Evolutionary conservation across 1,140 invertebrate species (phyloP), one percentile per base, ranked within the genome.

Genomic region (Orius laevigatus): DNA sequence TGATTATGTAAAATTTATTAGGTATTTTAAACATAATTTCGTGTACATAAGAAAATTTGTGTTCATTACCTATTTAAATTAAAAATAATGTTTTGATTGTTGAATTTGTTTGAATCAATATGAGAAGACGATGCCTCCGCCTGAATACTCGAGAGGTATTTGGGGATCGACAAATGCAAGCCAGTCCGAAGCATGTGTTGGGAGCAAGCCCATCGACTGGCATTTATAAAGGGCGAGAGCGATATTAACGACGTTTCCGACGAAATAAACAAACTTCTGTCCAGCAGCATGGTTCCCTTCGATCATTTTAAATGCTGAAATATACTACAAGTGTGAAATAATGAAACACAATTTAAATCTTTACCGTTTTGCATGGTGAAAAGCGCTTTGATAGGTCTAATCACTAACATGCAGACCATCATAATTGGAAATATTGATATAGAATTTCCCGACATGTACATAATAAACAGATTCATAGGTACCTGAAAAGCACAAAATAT

Each of bases 361-460:
- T 38, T 38, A 14, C 75, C 90, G 53, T 81, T 77, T 61, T 89
- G 83, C 48, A 90, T 81, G 2, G 86, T 72, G 61, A 96, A 90
- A 14, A 98, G 70, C 8, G 93, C 90, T 68, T 97, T 94, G 2
- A 98, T 79, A 11, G 93, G 93, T 55, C 91, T 71, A 51, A 97
- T 82, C 53, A 97, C 85, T 62, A 98, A 76, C 95, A 98, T 98
- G 32, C 91, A 91, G 14, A 98, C 90, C 94, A 99, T 98, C 95
- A 99, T 98, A n/a, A 99, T 98, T 1, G 95, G 95, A 60, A 99
- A 98, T 55, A 99, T 97, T 0, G 92, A 97, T 59, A 98, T 97
- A 0, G 93, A 94, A 66, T 92, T 97, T 33, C 94, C 95, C 48
- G 94, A 88, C 95, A 98, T 98, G 65, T 96, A 98, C 89, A 98